Conservation (phyloP, 2,888 invertebrate genomes). For the Pandemis corylana region DNA sequence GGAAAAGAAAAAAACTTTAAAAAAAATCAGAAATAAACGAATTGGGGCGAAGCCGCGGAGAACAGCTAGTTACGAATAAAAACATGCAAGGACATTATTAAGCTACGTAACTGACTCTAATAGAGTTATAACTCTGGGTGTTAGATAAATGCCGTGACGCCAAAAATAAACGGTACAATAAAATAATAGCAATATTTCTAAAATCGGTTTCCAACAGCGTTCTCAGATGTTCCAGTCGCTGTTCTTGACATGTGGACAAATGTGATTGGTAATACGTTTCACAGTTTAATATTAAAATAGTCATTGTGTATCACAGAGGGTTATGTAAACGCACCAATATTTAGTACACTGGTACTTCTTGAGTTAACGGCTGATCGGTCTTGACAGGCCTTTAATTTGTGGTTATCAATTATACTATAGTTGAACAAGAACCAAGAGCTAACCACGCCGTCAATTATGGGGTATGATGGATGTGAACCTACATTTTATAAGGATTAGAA, state of each 20-base stretch:
- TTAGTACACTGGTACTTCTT: neutral
- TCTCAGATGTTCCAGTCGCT: neutral
- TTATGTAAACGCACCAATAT: neutral
- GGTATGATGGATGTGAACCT: neutral
- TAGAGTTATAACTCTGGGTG: neutral
- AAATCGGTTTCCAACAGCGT: neutral
- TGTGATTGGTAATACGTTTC: neutral
- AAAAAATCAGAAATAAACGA: too few species aligned
- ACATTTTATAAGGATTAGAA: neutral
- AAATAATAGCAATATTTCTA: slow-evolving; percentile 4
- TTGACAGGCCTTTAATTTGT: neutral
- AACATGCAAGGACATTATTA: neutral
- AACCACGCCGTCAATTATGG: slow-evolving; percentile 5
- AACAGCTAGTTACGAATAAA: neutral
- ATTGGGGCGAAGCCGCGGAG: too few species aligned
- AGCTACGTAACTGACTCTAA: slow-evolving; percentile 11
- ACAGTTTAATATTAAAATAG: neutral
- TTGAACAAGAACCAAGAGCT: neutral
- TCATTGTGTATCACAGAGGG: neutral
- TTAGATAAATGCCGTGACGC: slow-evolving; percentile 8
- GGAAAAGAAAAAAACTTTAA: too few species aligned
- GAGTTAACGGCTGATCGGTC: neutral
- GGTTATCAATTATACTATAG: slow-evolving; percentile 6
- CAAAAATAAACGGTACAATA: slow-evolving; percentile 15
- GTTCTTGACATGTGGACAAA: slow-evolving; percentile 15